phyloP scores from a whole-genome alignment of 2,888 invertebrate genomes.

The Phrixothrix hirtus region DNA sequence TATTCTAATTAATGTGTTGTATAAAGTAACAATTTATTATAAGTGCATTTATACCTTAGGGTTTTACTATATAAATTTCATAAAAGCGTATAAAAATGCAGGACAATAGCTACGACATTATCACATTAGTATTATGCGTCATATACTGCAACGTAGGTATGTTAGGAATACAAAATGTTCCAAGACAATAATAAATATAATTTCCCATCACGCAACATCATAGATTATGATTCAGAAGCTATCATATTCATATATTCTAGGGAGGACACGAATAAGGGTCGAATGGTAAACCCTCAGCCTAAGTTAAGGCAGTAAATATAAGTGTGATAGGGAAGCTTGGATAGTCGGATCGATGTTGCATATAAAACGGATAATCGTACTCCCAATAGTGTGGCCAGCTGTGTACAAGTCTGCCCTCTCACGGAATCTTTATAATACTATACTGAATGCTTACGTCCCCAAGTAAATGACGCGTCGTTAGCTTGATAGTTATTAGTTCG shows the following conservation, averaged over 20 bases:
- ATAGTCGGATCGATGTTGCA: conserved; percentile 46
- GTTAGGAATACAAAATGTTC: conserved; percentile 22
- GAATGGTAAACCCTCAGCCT: conserved; percentile 36
- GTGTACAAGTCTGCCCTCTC: conserved; percentile 24
- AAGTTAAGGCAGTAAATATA: conserved; percentile 41
- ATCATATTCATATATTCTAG: conserved; percentile 48
- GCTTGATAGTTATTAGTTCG: conserved; percentile 16
- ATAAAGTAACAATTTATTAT: neutral
- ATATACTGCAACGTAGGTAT: conserved; percentile 13
- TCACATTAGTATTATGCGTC: conserved; percentile 25
- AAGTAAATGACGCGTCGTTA: conserved; percentile 17
- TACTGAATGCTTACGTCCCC: conserved; percentile 14
- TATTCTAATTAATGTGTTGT: neutral
- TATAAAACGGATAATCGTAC: conserved; percentile 48
- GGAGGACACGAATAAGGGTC: conserved; percentile 36
- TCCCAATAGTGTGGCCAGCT: conserved; percentile 32
- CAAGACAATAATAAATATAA: conserved; percentile 47
- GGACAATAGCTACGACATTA: conserved; percentile 18
- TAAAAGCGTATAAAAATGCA: conserved; percentile 21
- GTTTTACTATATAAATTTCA: conserved; percentile 1
- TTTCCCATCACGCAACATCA: conserved; percentile 48
- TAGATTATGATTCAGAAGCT: conserved; percentile 49
- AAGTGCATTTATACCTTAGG: no score
- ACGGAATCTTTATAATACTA: conserved; percentile 22
- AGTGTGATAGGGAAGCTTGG: conserved; percentile 39